Evolutionary conservation across 2,113 vertebrate species (phyloP), one percentile per base, ranked within the genome.

Genomic region (Nothobranchius kuhntae): DNA sequence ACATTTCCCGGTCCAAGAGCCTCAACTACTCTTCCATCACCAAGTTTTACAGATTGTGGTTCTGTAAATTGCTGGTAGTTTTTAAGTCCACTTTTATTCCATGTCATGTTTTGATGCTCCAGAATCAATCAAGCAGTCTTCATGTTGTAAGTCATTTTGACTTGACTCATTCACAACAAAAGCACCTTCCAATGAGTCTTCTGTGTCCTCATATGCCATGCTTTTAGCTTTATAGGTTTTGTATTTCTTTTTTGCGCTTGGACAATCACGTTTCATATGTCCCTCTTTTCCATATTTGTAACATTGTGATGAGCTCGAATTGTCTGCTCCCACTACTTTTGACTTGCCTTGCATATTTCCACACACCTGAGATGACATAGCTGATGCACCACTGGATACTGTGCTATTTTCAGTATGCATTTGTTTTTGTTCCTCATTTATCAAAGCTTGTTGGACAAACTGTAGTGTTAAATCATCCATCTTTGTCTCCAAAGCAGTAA

Each of bases 261-360:
- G 12, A 54, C 24, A 30, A 0, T 26, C n/a, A 26, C 13, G 26
- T 13, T 47, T 47, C n/a, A n/a, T 1, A 53, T 13, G 24, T 75
- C 65, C 56, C 50, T 78, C 60, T 26, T 60, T 79, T 13, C 24
- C 70, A 69, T 48, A 73, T 10, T 65, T 65, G 40, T 50, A n/a
- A n/a, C n/a, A n/a, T n/a, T n/a, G n/a, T n/a, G n/a, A n/a, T n/a
- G n/a, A n/a, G n/a, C n/a, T n/a, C n/a, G n/a, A n/a, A n/a, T n/a
- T n/a, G n/a, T n/a, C n/a, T n/a, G n/a, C n/a, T n/a, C n/a, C n/a
- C n/a, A n/a, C n/a, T n/a, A n/a, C n/a, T n/a, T n/a, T n/a, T n/a
- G n/a, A n/a, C n/a, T n/a, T n/a, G n/a, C n/a, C n/a, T n/a, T n/a
- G n/a, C n/a, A n/a, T n/a, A n/a, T n/a, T n/a, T n/a, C n/a, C n/a